Evolutionary conservation across 2,888 invertebrate species (phyloP).

Genomic region (Slavum lentiscoides): DNA sequence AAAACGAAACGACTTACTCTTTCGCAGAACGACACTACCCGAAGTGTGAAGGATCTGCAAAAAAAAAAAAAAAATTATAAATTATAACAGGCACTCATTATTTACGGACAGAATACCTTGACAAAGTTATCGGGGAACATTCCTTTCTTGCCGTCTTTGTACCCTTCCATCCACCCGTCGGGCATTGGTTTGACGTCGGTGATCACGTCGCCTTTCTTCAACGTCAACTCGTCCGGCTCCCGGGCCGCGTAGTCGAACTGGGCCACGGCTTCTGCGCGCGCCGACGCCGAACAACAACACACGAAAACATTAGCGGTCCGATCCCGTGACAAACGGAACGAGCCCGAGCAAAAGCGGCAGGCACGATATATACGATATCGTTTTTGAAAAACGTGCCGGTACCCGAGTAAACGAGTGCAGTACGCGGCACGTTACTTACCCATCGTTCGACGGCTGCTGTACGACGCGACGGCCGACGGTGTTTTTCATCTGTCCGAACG

Average conservation of each 20-base stretch:
- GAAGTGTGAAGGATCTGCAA: slow-evolving; percentile 31
- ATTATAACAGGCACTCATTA: neutral
- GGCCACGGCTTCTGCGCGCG: slow-evolving; percentile 73
- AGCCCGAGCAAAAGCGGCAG: too few relatives aligned
- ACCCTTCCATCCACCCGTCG: slow-evolving; percentile 98
- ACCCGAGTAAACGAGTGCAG: too few relatives aligned
- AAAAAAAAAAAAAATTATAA: neutral
- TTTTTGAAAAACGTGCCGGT: neutral
- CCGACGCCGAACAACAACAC: neutral
- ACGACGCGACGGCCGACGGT: slow-evolving; percentile 8
- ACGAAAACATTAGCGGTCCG: neutral
- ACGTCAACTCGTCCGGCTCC: slow-evolving; percentile 87
- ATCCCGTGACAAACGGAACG: neutral
- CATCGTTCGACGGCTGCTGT: slow-evolving; percentile 24
- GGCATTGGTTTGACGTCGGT: slow-evolving; percentile 83
- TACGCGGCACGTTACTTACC: slow-evolving; percentile 5
- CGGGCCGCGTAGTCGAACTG: slow-evolving; percentile 85
- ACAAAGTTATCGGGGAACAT: slow-evolving; percentile 98
- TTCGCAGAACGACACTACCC: slow-evolving; percentile 32
- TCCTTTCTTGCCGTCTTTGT: slow-evolving; percentile 78
- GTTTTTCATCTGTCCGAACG: slow-evolving; percentile 12
- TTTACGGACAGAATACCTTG: slow-evolving; percentile 59
- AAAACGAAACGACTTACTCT: slow-evolving; percentile 27
- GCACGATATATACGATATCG: too few relatives aligned
- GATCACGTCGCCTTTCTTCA: slow-evolving; percentile 85